phyloP scores from a whole-genome alignment of 2,113 vertebrate genomes.

The Proteles cristata region DNA sequence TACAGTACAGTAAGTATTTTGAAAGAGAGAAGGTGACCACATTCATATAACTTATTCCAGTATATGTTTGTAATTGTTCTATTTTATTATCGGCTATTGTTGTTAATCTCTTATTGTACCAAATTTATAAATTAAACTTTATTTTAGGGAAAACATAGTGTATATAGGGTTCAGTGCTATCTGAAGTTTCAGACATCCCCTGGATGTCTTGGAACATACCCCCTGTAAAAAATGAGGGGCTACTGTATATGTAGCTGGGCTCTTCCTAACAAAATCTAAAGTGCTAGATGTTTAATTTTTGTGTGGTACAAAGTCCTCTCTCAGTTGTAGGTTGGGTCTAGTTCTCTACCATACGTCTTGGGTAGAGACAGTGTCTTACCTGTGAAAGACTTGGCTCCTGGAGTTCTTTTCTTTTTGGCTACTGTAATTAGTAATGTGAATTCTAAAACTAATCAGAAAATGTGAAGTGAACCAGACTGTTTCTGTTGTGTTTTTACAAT shows the following conservation, averaged over 20 bases:
- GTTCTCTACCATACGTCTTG: background rate
- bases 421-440: background rate
- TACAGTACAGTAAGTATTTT: background rate
- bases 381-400: background rate
- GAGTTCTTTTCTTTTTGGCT: background rate
- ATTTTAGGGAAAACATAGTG: background rate
- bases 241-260: background rate
- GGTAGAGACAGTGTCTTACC: background rate
- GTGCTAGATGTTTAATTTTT: background rate
- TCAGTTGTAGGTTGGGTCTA: background rate
- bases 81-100: background rate
- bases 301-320: background rate
- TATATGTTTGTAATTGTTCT: background rate
- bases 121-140: background rate
- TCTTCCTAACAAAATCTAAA: conserved; percentile 33
- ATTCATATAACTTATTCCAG: background rate
- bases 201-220: background rate
- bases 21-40: background rate
- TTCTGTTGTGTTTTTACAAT: background rate
- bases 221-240: background rate
- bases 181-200: background rate
- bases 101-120: background rate
- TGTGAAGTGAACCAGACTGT: background rate
- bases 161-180: background rate
- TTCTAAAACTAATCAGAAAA: background rate